Evolutionary conservation across 1,140 invertebrate species (phyloP).

Genomic region (Dinothrombium tinctorium): DNA sequence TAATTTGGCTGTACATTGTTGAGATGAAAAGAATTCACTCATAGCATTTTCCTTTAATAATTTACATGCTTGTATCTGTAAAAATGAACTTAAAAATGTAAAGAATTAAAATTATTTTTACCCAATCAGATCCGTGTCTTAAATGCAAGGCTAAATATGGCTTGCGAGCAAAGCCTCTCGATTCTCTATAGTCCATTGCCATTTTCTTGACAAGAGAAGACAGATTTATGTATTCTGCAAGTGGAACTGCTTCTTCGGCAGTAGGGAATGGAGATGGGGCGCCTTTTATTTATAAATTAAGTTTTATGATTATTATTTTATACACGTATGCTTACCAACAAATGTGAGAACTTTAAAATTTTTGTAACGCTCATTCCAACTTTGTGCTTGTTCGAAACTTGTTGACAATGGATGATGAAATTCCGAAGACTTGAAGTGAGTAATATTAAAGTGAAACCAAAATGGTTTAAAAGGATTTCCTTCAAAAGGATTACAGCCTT

Average conservation of each 20-base stretch:
- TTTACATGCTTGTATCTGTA: constrained; percentile 56
- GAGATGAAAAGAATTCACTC: constrained; percentile 61
- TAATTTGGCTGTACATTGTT: constrained; percentile 42
- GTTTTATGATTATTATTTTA: background rate
- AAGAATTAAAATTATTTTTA: constrained; percentile 20
- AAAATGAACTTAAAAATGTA: constrained; percentile 5
- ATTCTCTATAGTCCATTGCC: constrained; percentile 27
- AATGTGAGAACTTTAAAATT: constrained; percentile 9
- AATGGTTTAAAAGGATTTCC: constrained; percentile 97
- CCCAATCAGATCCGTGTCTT: constrained; percentile 91
- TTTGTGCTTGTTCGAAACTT: constrained; percentile 39
- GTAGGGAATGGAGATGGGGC: constrained; percentile 93
- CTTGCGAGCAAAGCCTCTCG: constrained; percentile 41
- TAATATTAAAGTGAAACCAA: constrained; percentile 73
- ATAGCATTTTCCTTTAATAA: constrained; percentile 44
- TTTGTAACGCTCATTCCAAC: constrained; percentile 37
- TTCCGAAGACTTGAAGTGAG: constrained; percentile 61
- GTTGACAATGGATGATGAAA: constrained; percentile 79
- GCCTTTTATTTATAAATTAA: constrained; percentile 27
- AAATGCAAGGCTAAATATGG: constrained; percentile 83
- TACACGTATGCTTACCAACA: constrained; percentile 7
- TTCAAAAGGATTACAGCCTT: constrained; percentile 76
- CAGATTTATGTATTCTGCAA: constrained; percentile 74
- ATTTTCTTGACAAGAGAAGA: constrained; percentile 37
- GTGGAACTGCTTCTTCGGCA: constrained; percentile 44